Percentiles rank a stretch among this genome's conserved stretches.
These are phyloP conservation scores for Agapetus fuscipes DNA, from an alignment of 2,888 invertebrate species.

Conservation along the genomic window DNA sequence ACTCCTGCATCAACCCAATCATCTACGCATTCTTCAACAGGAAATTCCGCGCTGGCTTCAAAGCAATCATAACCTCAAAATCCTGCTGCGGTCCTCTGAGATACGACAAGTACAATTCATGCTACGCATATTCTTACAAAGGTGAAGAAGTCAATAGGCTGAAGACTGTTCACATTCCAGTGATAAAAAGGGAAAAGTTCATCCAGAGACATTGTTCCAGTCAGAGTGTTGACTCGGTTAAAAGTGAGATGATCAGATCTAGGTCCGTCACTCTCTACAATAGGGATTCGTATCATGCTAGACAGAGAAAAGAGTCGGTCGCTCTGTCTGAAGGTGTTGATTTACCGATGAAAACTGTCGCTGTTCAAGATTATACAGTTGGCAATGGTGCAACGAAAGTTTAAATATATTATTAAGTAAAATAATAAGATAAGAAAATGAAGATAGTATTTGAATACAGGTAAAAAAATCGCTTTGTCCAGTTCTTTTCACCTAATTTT, in stretches of 20 bases:
- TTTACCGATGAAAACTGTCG: conserved; percentile 14
- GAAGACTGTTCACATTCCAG: conserved; percentile 15
- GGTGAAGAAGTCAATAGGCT: conserved; percentile 18
- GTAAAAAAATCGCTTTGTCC: background rate
- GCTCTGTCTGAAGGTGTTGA: conserved; percentile 18
- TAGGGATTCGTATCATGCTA: conserved; percentile 15
- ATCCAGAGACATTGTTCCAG: conserved; percentile 18
- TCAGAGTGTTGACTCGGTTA: conserved; percentile 18
- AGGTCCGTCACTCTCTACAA: conserved; percentile 19
- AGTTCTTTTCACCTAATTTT: no score
- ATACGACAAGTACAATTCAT: conserved; percentile 23
- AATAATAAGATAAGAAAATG: no score
- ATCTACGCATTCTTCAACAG: conserved; percentile 48
- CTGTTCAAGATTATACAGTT: conserved; percentile 10
- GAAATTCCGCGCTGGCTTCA: conserved; percentile 43
- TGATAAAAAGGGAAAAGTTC: conserved; percentile 17
- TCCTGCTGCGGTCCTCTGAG: conserved; percentile 28
- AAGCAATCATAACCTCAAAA: conserved; percentile 32
- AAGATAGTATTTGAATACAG: no score
- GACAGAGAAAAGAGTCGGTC: conserved; percentile 19
- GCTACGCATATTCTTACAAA: conserved; percentile 20
- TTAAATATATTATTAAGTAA: no score
- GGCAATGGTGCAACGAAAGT: conserved; percentile 19
- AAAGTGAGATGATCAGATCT: conserved; percentile 17
- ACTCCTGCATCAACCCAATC: conserved; percentile 47